Base-by-base conservation (phyloP, 1,140 invertebrate species). In the Agraylea sexmaculata region DNA sequence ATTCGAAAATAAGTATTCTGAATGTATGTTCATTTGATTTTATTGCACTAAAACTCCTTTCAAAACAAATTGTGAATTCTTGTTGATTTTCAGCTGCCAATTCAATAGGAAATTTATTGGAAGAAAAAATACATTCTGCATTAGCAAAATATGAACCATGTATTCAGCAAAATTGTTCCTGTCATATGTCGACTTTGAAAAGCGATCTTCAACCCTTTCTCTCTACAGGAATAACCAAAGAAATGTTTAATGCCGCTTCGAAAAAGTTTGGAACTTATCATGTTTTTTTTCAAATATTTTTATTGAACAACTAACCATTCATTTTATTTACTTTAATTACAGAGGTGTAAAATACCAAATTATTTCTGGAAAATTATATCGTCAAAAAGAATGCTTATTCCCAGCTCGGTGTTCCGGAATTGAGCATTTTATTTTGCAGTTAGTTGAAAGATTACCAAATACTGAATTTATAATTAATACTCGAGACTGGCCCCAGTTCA, bases 401-500 rank as follows among this genome's bases (percentile, higher is more conserved):
- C 89, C 89, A 17, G 70, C 81, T 7, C 70, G 93, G 53, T 97
- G 92, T 64, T 69, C 74, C 51, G 93, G 93, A 28, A 73, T 96
- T 20, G 91, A 98, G 60, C 77, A 96, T 65, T 98, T 95, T 60
- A 55, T 90, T 8, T 65, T 77, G 4, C 64, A 77, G 46, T 53
- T 82, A 28, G 59, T 71, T 35, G 47, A 60, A 11, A 71, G 79
- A 42, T 54, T 93, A 33, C 75, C 84, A 3, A 74, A 97, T 57
- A 79, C 85, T 67, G 91, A 96, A 58, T 63, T 96, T 33, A 67
- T 91, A 21, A 63, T 97, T 1, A 97, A 97, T 58, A 84, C 82
- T 0, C 71, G 87, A 43, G 92, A 98, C 60, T 95, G 87, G 78
- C 92, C 93, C 11, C 88, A 94, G 67, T 69, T 85, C 3, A 72